Evolutionary conservation across 2,797 vertebrate genomes (phyloP).

Genomic region (Adrianichthys oophorus): DNA sequence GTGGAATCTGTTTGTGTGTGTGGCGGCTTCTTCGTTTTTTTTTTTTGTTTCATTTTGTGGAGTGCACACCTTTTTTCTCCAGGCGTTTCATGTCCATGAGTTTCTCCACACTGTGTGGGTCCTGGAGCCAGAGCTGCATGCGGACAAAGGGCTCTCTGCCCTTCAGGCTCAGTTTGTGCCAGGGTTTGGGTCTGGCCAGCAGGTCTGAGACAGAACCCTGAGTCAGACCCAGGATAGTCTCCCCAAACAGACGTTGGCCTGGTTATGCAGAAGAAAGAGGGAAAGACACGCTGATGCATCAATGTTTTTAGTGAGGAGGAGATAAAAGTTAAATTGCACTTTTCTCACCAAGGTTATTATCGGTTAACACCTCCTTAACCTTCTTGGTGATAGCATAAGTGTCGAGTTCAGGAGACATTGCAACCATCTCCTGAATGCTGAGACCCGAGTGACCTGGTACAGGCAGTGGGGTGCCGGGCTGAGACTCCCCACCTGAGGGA

Average conservation of each 20-base stretch:
- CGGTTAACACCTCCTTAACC: conserved; percentile 95
- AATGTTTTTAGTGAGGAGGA: not conserved
- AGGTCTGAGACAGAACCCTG: conserved; percentile 99
- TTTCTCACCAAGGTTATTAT: conserved; percentile 93
- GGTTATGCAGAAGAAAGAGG: conserved; percentile 24
- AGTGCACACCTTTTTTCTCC: conserved; percentile 95
- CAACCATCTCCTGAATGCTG: conserved; percentile 94
- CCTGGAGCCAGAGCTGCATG: conserved; percentile 98
- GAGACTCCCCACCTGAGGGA: conserved; percentile 82
- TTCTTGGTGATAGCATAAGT: conserved; percentile 96
- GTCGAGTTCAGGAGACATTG: conserved; percentile 94
- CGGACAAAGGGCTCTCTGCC: conserved; percentile 97
- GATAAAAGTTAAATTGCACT: not conserved
- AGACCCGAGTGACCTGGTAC: conserved; percentile 82
- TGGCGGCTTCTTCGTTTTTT: too few relatives aligned
- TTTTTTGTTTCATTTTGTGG: too few relatives aligned
- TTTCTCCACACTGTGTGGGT: conserved; percentile 97
- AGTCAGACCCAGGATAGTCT: conserved; percentile 97
- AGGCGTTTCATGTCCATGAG: conserved; percentile 99
- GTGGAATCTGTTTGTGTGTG: conserved; percentile 19
- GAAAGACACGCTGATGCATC: not conserved
- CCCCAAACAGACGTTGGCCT: conserved; percentile 96
- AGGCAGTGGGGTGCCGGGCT: conserved; percentile 83
- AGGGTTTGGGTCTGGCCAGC: conserved; percentile 98
- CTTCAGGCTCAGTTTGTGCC: conserved; percentile 99